Percentiles rank a stretch among this genome's conserved stretches.
phyloP scores from a whole-genome alignment of 2,113 vertebrate species.

The Oreochromis niloticus region DNA sequence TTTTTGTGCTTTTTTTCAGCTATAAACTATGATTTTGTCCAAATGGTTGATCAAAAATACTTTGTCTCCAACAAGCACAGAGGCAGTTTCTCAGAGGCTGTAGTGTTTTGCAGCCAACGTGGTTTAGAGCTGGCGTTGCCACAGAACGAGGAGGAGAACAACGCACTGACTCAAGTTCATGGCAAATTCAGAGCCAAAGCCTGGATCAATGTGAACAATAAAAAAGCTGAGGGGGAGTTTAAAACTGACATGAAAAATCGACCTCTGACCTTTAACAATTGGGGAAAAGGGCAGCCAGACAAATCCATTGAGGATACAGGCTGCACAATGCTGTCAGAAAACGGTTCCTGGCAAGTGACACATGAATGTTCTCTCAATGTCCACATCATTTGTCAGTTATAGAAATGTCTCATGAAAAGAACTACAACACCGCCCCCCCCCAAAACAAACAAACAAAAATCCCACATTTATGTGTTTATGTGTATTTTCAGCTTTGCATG shows the following conservation, averaged over 20 bases:
- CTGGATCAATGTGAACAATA: conserved; percentile 16
- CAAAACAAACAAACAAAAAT: background rate
- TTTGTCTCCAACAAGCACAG: conserved; percentile 26
- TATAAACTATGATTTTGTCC: background rate
- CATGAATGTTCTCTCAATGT: background rate
- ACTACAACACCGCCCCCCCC: background rate
- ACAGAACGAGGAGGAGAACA: conserved; percentile 18
- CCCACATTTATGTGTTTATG: background rate
- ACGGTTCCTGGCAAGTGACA: background rate
- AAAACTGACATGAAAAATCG: background rate
- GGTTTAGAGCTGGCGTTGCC: conserved; percentile 24
- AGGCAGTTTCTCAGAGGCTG: background rate
- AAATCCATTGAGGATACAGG: background rate
- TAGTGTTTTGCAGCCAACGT: background rate
- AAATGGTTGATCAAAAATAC: conserved; percentile 8
- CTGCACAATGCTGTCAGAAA: conserved; percentile 16
- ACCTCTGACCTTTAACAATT: conserved; percentile 25
- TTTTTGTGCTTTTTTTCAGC: background rate
- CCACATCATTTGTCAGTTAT: conserved; percentile 29
- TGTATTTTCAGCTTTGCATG: background rate
- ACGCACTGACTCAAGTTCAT: background rate
- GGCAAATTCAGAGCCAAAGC: background rate
- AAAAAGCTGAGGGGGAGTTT: conserved; percentile 1
- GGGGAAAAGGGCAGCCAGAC: conserved; percentile 19
- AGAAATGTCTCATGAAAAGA: background rate